A percentile compares a stretch with the other conserved stretches of the same genome.
These are phyloP conservation scores for Odontophorus gujanensis DNA, from an alignment of 2,113 vertebrate genomes.

Conservation along the genomic window DNA sequence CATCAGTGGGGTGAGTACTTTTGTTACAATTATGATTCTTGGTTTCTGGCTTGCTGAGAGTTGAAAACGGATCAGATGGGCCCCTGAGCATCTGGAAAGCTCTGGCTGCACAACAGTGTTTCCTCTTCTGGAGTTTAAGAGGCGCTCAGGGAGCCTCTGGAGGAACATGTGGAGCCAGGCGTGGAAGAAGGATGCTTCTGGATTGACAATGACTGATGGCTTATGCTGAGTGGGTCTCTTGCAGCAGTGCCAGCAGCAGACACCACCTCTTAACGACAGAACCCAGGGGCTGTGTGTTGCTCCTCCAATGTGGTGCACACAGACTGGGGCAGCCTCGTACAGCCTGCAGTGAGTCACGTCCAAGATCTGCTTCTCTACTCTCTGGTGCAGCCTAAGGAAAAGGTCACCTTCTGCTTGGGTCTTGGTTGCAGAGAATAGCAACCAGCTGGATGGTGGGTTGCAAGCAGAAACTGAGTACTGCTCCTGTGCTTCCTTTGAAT, in stretches of 20 bases:
- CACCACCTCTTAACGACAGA: background rate
- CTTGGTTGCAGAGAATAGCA: background rate
- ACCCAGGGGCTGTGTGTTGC: fast-evolving
- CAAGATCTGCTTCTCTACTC: background rate
- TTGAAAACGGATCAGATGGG: background rate
- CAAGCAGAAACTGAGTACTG: background rate
- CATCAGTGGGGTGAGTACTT: background rate
- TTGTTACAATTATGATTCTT: background rate
- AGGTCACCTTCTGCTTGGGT: background rate
- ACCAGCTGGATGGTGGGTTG: background rate
- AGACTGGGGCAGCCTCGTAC: background rate
- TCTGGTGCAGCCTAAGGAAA: background rate
- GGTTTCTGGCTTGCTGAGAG: background rate
- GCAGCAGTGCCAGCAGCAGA: background rate
- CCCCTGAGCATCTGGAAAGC: background rate
- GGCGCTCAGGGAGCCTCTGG: background rate
- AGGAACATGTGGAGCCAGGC: background rate
- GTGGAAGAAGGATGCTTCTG: background rate
- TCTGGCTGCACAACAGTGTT: background rate
- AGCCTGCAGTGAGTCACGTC: background rate
- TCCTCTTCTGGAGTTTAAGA: background rate
- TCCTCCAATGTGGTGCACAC: fast-evolving
- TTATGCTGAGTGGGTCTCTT: background rate
- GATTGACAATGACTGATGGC: background rate
- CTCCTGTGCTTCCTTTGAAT: background rate